phyloP scores from a whole-genome alignment of 2,888 invertebrate genomes.

The Orchesellides sinensis region DNA sequence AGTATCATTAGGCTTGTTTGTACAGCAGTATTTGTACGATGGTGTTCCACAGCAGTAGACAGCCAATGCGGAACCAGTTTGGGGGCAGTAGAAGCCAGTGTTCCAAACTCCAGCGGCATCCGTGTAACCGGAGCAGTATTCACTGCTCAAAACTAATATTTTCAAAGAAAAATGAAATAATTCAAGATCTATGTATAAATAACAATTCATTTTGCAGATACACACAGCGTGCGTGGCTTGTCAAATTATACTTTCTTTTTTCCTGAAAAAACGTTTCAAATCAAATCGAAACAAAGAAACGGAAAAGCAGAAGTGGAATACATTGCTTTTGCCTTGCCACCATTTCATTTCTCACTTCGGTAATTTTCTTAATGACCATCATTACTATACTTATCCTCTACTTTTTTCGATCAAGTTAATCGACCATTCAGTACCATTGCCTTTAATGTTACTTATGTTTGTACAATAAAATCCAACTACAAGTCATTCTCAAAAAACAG shows the following conservation, averaged over 20 bases:
- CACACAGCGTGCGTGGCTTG: background rate
- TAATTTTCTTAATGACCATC: too few species aligned
- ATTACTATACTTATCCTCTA: too few species aligned
- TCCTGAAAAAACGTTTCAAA: too few species aligned
- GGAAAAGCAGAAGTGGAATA: background rate
- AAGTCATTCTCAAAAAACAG: too few species aligned
- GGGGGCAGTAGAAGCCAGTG: conserved; percentile 77
- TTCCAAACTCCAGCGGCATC: conserved; percentile 77
- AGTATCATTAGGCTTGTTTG: conserved; percentile 64
- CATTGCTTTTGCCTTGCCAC: background rate
- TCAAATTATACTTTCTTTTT: background rate
- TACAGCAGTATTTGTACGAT: conserved; percentile 77
- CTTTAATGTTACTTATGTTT: too few species aligned
- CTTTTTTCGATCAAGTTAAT: too few species aligned
- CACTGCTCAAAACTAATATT: conserved; percentile 50
- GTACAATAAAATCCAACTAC: too few species aligned
- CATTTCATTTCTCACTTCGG: too few species aligned
- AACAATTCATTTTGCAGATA: too few species aligned
- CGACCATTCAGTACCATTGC: too few species aligned
- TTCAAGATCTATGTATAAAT: background rate
- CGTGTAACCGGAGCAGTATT: conserved; percentile 59
- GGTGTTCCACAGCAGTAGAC: conserved; percentile 77
- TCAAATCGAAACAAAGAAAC: too few species aligned
- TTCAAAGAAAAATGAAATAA: background rate
- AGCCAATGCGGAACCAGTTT: conserved; percentile 75